Evolutionary conservation across 1,140 invertebrate species (phyloP).

Genomic region (Leptestheria dahalacensis): DNA sequence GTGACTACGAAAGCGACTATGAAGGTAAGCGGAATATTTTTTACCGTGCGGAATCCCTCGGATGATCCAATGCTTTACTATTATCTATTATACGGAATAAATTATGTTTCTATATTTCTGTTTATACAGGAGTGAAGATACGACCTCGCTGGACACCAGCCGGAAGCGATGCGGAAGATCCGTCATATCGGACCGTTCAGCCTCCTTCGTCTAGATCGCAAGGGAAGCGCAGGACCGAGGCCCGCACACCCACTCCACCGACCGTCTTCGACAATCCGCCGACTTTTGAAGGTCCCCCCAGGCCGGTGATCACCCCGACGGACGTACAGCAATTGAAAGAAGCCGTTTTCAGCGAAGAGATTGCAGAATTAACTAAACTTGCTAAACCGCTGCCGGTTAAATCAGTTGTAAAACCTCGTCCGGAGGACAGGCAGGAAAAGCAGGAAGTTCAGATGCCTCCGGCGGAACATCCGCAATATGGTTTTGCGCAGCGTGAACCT

Average conservation of each 20-base stretch:
- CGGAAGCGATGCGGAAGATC: slow-evolving; percentile 33
- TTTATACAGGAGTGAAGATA: too few species aligned
- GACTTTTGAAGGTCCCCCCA: slow-evolving; percentile 34
- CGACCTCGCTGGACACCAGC: slow-evolving; percentile 24
- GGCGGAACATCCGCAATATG: too few species aligned
- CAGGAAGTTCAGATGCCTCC: too few species aligned
- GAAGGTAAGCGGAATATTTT: too few species aligned
- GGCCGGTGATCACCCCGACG: slow-evolving; percentile 27
- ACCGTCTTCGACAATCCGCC: slow-evolving; percentile 43
- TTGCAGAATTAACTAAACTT: neutral
- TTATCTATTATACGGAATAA: too few species aligned
- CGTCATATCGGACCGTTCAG: slow-evolving; percentile 41
- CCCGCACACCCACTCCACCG: slow-evolving; percentile 37
- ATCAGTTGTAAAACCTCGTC: neutral
- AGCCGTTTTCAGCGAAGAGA: neutral
- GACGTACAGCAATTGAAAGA: slow-evolving; percentile 22
- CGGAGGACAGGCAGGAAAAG: neutral
- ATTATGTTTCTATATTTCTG: too few species aligned
- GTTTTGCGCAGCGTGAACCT: too few species aligned
- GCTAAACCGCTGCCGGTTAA: neutral
- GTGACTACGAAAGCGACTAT: slow-evolving; percentile 51
- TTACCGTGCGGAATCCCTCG: too few species aligned
- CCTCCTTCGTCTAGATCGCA: slow-evolving; percentile 28
- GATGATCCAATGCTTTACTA: too few species aligned
- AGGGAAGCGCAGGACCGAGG: slow-evolving; percentile 35